Base-by-base conservation (phyloP, 2,888 invertebrate genomes). In the Caenorhabditis afra region DNA sequence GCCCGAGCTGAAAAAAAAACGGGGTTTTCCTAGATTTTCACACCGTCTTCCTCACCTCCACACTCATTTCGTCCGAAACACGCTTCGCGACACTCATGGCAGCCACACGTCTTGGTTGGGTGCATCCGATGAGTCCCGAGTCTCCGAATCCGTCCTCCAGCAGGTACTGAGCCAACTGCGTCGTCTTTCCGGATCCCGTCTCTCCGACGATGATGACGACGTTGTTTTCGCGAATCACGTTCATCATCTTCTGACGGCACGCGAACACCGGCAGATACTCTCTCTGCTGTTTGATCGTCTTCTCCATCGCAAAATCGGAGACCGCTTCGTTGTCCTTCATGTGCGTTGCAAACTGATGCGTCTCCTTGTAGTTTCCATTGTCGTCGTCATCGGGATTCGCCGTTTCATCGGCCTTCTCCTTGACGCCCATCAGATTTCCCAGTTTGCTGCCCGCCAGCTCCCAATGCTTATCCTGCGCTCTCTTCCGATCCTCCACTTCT, bases 31-130 rank as follows among this genome's bases (percentile, higher is more conserved):
- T n/a, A n/a, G n/a, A n/a, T 20, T 7, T 8, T 47, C 11, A 20
- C 1, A 14, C 10, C 44, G 29, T n/a, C 12, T 79, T 81, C 76
- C 29, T 29, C 29, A 29, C 29, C 29, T 94, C 94, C 0, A 95
- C 94, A 41, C 93, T 93, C 96, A 98, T 97, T 93, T 99, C 99
- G 91, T 99, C 98, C 1, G 97, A 95, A 12, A 99, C 99, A 87
- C 99, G 93, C 91, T 99, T 98, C 0, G 99, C 99, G 0, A 99
- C 99, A 0, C 97, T 96, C 98, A 99, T 98, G 81, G 99, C 98
- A 52, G 99, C 99, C 0, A 99, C 97, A 52, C 78, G 97, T 80
- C 99, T 92, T 0, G 99, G 99, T 91, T 98, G 98, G 0, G 98
- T 99, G 91, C 99, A 99, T 0, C 98, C 99, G 85, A 99, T 95